These are phyloP conservation scores for Gisinianus flammeolus DNA, from an alignment of 2,888 invertebrate genomes.

Conservation along the genomic window DNA sequence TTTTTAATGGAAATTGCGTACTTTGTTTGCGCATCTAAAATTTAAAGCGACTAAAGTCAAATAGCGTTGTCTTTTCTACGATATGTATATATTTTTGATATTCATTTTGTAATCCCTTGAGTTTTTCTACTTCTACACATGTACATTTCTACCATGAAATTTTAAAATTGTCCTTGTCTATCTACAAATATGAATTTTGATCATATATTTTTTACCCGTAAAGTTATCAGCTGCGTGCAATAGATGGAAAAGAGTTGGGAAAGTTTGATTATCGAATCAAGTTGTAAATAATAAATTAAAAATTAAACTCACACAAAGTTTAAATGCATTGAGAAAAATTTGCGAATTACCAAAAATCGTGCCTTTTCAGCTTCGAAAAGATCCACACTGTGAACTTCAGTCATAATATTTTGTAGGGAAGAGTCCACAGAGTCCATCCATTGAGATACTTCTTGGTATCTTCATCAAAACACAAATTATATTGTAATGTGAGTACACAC, in stretches of 20 bases:
- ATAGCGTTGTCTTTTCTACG: no score
- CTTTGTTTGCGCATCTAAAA: no score
- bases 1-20: no score
- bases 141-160: no score
- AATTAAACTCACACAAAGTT: slow-evolving; percentile 4
- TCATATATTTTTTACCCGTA: slow-evolving; percentile 49
- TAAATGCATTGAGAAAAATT: slow-evolving; percentile 4
- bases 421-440: slow-evolving; percentile 93
- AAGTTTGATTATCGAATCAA: background rate
- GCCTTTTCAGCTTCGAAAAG: slow-evolving; percentile 89
- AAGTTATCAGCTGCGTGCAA: slow-evolving; percentile 49
- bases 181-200: background rate
- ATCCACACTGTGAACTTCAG: slow-evolving; percentile 82
- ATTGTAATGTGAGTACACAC: background rate
- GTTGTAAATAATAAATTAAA: background rate
- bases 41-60: no score
- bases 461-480: slow-evolving; percentile 57
- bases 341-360: slow-evolving; percentile 84
- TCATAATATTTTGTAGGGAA: slow-evolving; percentile 80
- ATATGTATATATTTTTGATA: no score
- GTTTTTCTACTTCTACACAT: no score
- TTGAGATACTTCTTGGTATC: slow-evolving; percentile 77
- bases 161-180: background rate
- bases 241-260: slow-evolving; percentile 9
- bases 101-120: no score